A percentile compares a stretch with the other conserved stretches of the same genome.
These are phyloP conservation scores for Lepisosteus oculatus DNA, from an alignment of 2,113 vertebrate species.

Conservation along the genomic window DNA sequence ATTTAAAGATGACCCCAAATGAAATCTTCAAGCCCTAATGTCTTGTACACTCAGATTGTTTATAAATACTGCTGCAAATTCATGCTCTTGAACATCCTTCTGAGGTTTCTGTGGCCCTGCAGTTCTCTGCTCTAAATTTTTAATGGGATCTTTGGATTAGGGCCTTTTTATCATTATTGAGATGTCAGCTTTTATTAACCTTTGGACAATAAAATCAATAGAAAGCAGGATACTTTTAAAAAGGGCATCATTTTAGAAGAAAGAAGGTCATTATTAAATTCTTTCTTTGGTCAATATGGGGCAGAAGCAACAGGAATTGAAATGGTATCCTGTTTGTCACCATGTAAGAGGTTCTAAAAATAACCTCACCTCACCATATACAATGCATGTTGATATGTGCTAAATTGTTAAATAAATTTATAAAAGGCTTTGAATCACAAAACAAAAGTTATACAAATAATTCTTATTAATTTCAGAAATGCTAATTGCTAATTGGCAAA, in stretches of 20 bases:
- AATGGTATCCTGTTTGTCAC: too few relatives aligned
- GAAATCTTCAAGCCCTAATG: constrained; percentile 22
- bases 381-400: too few relatives aligned
- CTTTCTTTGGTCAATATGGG: background rate
- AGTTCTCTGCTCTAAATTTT: constrained; percentile 35
- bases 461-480: too few relatives aligned
- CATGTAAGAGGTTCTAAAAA: too few relatives aligned
- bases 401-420: too few relatives aligned
- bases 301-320: too few relatives aligned
- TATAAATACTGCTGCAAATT: constrained; percentile 37
- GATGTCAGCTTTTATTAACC: constrained; percentile 69
- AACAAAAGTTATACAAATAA: too few relatives aligned
- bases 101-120: constrained; percentile 30
- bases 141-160: constrained; percentile 37
- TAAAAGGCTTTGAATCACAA: too few relatives aligned
- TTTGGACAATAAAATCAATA: constrained; percentile 38
- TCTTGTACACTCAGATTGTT: constrained; percentile 38
- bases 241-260: constrained; percentile 53
- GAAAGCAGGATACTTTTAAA: constrained; percentile 31
- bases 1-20: constrained; percentile 45
- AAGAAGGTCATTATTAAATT: constrained; percentile 49
- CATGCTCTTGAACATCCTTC: constrained; percentile 26
- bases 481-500: too few relatives aligned
- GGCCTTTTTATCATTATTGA: constrained; percentile 58
- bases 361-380: too few relatives aligned